These are phyloP conservation scores for Eurytoma californica DNA, from an alignment of 2,888 invertebrate genomes.

Conservation along the genomic window DNA sequence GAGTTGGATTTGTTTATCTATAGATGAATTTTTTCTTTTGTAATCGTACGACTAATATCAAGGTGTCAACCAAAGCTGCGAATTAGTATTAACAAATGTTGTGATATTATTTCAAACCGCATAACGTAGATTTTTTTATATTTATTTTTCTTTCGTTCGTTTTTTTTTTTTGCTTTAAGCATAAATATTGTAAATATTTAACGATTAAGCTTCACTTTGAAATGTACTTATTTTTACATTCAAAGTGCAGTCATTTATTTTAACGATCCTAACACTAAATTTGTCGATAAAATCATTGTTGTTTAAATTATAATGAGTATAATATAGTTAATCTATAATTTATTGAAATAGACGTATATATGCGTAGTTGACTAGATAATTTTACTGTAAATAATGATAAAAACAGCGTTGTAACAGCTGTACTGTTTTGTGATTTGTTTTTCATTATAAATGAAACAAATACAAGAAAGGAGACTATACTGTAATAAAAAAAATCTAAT, in stretches of 20 bases:
- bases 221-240: slow-evolving; percentile 39
- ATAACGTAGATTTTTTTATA: slow-evolving; percentile 42
- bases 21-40: slow-evolving; percentile 36
- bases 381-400: slow-evolving; percentile 47
- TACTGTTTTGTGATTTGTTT: slow-evolving; percentile 47
- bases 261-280: slow-evolving; percentile 25
- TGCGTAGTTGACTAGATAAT: slow-evolving; percentile 49
- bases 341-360: slow-evolving; percentile 44
- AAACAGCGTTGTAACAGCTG: slow-evolving; percentile 34
- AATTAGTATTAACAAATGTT: slow-evolving; percentile 66
- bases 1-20: slow-evolving; percentile 21
- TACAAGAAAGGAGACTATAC: slow-evolving; percentile 46
- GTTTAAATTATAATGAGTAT: slow-evolving; percentile 49
- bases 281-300: slow-evolving; percentile 47
- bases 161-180: slow-evolving; percentile 16
- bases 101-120: slow-evolving; percentile 62
- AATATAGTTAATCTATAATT: slow-evolving; percentile 49
- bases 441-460: slow-evolving; percentile 42
- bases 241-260: slow-evolving; percentile 45
- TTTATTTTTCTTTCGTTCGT: slow-evolving; percentile 38
- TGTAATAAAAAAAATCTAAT: slow-evolving; percentile 4
- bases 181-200: slow-evolving; percentile 39
- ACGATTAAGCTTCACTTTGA: slow-evolving; percentile 38
- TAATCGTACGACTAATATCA: slow-evolving; percentile 55
- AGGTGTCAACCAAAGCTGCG: slow-evolving; percentile 67